Conservation (phyloP, 64 coral and sea anemone species). For the Montipora sp. region DNA sequence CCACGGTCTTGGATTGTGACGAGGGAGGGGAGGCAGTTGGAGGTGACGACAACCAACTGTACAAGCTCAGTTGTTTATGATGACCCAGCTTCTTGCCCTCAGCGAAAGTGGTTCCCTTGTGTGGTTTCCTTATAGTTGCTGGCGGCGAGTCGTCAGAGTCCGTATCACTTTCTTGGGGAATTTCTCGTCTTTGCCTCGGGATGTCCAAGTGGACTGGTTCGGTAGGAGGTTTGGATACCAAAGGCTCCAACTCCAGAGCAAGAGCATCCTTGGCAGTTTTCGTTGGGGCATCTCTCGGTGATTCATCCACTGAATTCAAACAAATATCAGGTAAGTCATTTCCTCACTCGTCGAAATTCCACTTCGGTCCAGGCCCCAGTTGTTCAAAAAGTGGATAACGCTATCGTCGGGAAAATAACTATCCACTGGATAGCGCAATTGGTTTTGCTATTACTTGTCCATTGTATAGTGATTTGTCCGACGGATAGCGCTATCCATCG, state of each 20-base stretch:
- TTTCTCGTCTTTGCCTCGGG: conserved; percentile 16
- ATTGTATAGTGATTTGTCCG: too few relatives aligned
- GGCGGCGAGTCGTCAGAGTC: conserved; percentile 79
- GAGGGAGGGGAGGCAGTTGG: conserved; percentile 76
- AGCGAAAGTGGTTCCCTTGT: conserved; percentile 14
- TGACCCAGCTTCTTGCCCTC: conserved; percentile 75
- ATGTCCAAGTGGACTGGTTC: not conserved
- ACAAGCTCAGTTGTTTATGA: conserved; percentile 87
- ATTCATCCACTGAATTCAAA: not conserved
- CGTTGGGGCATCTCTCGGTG: not conserved
- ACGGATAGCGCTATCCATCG: too few relatives aligned
- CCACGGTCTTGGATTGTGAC: conserved; percentile 19
- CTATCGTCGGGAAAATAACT: too few relatives aligned
- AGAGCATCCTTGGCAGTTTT: conserved; percentile 14
- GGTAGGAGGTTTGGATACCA: not conserved
- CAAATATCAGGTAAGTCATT: not conserved
- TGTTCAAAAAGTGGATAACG: too few relatives aligned
- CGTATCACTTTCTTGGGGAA: conserved; percentile 44
- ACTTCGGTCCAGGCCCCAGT: too few relatives aligned
- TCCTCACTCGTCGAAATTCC: not conserved
- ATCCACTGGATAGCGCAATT: too few relatives aligned
- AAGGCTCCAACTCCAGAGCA: not conserved
- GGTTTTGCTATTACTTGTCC: too few relatives aligned
- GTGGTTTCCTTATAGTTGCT: conserved; percentile 75
- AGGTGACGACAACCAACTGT: conserved; percentile 88